Base-by-base conservation (phyloP, 1,140 invertebrate genomes). In the Linepithema humile region DNA sequence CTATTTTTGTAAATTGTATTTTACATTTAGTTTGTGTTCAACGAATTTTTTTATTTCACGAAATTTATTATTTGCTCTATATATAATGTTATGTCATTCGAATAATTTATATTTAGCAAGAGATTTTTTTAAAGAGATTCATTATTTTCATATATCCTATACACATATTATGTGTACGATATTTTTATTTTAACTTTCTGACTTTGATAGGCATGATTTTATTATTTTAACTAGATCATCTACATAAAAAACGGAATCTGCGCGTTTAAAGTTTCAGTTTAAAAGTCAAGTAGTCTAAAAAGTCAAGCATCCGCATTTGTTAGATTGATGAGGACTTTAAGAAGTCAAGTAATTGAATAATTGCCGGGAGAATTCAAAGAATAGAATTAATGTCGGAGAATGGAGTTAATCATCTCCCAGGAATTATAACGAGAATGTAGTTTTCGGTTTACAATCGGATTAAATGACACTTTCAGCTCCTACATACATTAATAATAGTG, bases 371-470 rank as follows among this genome's bases (percentile, higher is more conserved):
- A 72, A 38, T 55, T 55, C 2, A n/a, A 2, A 50, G 23, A 48
- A 70, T 10, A 50, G 17, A 48, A n/a, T 45, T 45, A n/a, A 69
- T 12, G 17, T 32, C 10, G 17, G 29, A 70, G 20, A 72, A 55
- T 29, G 35, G 20, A 55, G 20, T 55, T 55, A 72, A 72, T 35
- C 23, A 15, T 45, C 23, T 60, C n/a, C 60, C 17, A 10, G 10
- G n/a, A 43, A 60, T 26, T 74, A 17, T 43, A 59, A 60, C 50
- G 35, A 20, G 5, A 60, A 40, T 74, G 20, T 60, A 12, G 10
- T 60, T 60, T 60, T 23, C 53, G 72, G 35, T 60, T 74, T 60
- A 40, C 17, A 73, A 40, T 4, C 53, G 23, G 35, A 73, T 73
- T 73, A 69, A 69, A 69, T 50, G 65, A 48, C 65, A 69, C 43